A percentile compares a stretch with the other conserved stretches of the same genome.
These are phyloP conservation scores for Gopherus flavomarginatus DNA, from an alignment of 2,113 vertebrate genomes.

Conservation along the genomic window DNA sequence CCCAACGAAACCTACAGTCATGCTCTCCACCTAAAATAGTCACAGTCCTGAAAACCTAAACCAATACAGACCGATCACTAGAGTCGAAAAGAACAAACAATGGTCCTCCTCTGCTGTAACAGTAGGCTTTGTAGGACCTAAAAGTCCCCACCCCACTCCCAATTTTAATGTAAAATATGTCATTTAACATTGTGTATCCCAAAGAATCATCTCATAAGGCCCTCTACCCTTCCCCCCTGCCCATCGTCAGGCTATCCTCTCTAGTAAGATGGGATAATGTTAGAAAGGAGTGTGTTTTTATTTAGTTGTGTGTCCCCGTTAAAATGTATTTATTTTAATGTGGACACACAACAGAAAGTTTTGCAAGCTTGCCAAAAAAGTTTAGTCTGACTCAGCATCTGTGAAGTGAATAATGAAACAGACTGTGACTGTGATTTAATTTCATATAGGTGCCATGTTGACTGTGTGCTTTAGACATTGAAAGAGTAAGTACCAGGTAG, in stretches of 20 bases:
- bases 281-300: background rate
- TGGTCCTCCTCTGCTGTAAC: no score
- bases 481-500: background rate
- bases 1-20: background rate
- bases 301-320: no score
- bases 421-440: background rate
- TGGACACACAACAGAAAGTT: background rate
- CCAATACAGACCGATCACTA: background rate
- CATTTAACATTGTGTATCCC: fast-evolving
- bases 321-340: background rate
- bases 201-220: background rate
- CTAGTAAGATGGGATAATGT: background rate
- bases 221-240: no score
- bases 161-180: background rate
- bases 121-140: background rate
- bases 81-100: background rate
- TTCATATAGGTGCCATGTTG: background rate
- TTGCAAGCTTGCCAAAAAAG: background rate
- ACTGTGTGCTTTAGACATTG: background rate
- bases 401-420: fast-evolving
- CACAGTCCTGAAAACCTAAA: background rate
- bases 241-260: background rate
- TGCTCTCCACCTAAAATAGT: no score
- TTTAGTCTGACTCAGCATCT: background rate
- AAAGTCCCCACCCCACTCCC: background rate